Evolutionary conservation across 37 sponge, comb jelly and placozoan genomes (phyloP).

Genomic region (Agelas oroides): DNA sequence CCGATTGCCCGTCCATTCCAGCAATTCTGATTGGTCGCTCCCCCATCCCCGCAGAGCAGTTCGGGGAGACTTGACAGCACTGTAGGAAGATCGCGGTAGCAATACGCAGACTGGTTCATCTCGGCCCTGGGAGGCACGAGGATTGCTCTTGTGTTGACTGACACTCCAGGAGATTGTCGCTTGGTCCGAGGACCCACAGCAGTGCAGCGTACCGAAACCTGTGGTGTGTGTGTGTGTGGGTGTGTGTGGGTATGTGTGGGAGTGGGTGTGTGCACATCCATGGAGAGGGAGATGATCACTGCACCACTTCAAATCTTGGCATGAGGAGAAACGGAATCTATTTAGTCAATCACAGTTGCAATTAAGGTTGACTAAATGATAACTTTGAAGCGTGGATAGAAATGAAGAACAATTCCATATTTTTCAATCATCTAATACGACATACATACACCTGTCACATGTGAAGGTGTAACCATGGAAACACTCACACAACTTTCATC

Average conservation of each 20-base stretch:
- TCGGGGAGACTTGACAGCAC: slow-evolving; percentile 21
- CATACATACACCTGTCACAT: too few species aligned
- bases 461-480: too few species aligned
- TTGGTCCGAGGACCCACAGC: background rate
- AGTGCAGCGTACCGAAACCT: background rate
- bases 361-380: too few species aligned
- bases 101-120: slow-evolving; percentile 50
- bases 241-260: background rate
- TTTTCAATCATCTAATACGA: too few species aligned
- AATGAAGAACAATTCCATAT: too few species aligned
- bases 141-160: background rate
- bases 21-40: slow-evolving; percentile 26
- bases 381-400: too few species aligned
- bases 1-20: slow-evolving; percentile 55
- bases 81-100: background rate
- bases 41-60: background rate
- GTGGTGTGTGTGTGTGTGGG: background rate
- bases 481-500: too few species aligned
- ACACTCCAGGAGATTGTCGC: background rate
- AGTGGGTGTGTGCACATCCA: too few species aligned
- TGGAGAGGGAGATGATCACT: background rate
- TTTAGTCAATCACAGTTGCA: too few species aligned
- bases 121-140: background rate
- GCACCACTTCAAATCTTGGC: too few species aligned
- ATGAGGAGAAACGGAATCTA: too few species aligned